These are phyloP conservation scores for Mercenaria mercenaria DNA, from an alignment of 1,140 invertebrate genomes.

Conservation along the genomic window DNA sequence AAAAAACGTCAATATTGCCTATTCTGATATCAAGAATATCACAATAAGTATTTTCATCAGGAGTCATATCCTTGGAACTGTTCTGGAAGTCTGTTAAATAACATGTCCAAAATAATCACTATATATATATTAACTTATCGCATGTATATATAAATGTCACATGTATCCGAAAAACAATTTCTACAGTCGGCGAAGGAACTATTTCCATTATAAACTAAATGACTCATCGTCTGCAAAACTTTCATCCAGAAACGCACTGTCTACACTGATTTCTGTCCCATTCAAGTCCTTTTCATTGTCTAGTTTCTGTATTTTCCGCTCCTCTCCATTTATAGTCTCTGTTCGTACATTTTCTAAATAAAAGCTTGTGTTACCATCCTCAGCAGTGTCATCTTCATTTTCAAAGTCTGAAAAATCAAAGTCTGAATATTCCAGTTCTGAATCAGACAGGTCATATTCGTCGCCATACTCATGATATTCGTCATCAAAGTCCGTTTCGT, in stretches of 20 bases:
- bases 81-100: too few species aligned
- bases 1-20: too few species aligned
- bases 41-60: too few species aligned
- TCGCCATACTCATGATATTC: slow-evolving; percentile 42
- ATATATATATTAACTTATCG: too few species aligned
- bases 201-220: neutral
- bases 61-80: too few species aligned
- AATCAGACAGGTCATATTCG: slow-evolving; percentile 43
- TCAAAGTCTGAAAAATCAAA: slow-evolving; percentile 37
- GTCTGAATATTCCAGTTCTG: slow-evolving; percentile 35
- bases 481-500: slow-evolving; percentile 44
- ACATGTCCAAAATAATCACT: too few species aligned
- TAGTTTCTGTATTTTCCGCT: neutral
- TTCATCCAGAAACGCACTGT: slow-evolving; percentile 51
- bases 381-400: slow-evolving; percentile 11
- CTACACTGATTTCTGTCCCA: slow-evolving; percentile 51
- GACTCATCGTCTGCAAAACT: slow-evolving; percentile 30
- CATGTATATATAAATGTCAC: too few species aligned
- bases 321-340: neutral
- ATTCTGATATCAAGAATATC: too few species aligned
- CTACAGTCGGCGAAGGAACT: too few species aligned
- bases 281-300: slow-evolving; percentile 36
- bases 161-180: too few species aligned
- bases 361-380: neutral
- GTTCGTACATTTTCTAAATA: neutral